Percentiles rank a stretch among this genome's conserved stretches.
These are phyloP conservation scores for Myotis brandtii DNA, from an alignment of 2,113 vertebrate genomes.

Conservation along the genomic window DNA sequence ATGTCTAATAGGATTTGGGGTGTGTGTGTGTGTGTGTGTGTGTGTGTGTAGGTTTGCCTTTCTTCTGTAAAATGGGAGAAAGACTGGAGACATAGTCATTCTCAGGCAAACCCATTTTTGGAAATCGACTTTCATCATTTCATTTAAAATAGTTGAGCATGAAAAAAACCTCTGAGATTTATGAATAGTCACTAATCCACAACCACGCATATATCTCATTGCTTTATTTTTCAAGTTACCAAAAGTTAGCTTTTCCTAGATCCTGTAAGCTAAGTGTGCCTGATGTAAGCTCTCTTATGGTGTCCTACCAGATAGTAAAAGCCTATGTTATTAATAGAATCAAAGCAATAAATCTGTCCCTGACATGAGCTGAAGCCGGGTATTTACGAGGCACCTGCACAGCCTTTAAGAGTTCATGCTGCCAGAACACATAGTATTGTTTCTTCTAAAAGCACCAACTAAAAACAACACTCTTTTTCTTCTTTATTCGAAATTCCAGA, in stretches of 20 bases:
- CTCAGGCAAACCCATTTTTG: background rate
- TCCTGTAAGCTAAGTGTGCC: background rate
- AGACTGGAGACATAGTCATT: background rate
- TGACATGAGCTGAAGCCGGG: background rate
- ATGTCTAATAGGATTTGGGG: too few species aligned
- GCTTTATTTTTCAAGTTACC: constrained; percentile 17
- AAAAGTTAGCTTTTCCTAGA: background rate
- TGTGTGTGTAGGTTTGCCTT: background rate
- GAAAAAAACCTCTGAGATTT: background rate
- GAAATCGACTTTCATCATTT: background rate
- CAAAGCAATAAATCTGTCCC: background rate
- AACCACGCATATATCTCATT: background rate
- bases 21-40: background rate
- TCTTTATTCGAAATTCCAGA: constrained; percentile 66
- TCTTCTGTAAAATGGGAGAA: background rate
- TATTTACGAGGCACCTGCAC: constrained; percentile 40
- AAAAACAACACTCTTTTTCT: constrained; percentile 44
- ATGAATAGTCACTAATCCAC: background rate
- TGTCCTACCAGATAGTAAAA: constrained; percentile 8
- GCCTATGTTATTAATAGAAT: background rate
- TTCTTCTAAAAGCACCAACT: constrained; percentile 62
- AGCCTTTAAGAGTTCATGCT: constrained; percentile 23
- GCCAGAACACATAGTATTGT: background rate
- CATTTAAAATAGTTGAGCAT: background rate
- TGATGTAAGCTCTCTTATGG: background rate